Evolutionary conservation across 2,888 invertebrate species (phyloP).

Genomic region (Dasypogon diadema): DNA sequence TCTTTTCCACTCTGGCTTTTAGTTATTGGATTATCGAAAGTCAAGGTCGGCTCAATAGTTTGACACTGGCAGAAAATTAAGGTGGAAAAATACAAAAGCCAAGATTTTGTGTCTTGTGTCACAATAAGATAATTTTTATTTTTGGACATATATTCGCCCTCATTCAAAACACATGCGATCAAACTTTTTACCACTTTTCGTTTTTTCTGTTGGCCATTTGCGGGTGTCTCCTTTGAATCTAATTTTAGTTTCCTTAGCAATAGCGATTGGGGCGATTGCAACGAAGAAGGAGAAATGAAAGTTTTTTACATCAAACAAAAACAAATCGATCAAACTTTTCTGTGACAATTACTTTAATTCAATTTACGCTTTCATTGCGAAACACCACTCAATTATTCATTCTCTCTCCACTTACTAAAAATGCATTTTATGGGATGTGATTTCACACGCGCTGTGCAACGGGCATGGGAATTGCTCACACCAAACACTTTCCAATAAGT

Average conservation of each 20-base stretch:
- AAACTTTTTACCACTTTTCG: constrained; percentile 27
- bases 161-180: constrained; percentile 22
- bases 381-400: too few species aligned
- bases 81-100: constrained; percentile 30
- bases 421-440: too few species aligned
- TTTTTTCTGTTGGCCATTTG: constrained; percentile 34
- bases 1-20: background rate
- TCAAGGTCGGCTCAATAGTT: constrained; percentile 37
- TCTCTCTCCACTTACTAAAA: too few species aligned
- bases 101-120: background rate
- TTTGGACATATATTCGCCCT: constrained; percentile 40
- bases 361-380: background rate
- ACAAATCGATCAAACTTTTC: constrained; percentile 56
- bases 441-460: too few species aligned
- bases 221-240: constrained; percentile 43
- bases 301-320: constrained; percentile 45
- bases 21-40: constrained; percentile 36
- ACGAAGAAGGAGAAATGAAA: constrained; percentile 11
- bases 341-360: constrained; percentile 39
- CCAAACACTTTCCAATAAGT: background rate
- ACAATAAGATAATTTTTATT: constrained; percentile 35
- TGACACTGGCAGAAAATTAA: constrained; percentile 6
- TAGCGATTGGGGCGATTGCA: constrained; percentile 31
- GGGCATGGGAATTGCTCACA: background rate
- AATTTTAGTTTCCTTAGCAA: constrained; percentile 45